A percentile compares a stretch with the other conserved stretches of the same genome.
These are phyloP conservation scores for Prorops nasuta DNA, from an alignment of 1,140 invertebrate genomes.

Conservation along the genomic window DNA sequence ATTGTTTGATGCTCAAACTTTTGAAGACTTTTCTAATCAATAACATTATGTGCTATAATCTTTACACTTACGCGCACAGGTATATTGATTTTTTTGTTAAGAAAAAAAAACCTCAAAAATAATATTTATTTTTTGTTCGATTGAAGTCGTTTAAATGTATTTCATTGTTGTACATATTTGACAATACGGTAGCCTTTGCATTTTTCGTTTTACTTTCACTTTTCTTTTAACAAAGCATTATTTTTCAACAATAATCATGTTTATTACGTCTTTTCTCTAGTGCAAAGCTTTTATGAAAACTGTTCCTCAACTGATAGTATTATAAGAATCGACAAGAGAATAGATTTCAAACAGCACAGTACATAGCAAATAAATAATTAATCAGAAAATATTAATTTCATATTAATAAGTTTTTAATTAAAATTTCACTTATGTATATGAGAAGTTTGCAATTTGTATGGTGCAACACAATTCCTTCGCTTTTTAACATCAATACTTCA, in stretches of 20 bases:
- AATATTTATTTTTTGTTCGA: too few relatives aligned
- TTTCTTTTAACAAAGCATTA: background rate
- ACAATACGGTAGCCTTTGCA: constrained; percentile 47
- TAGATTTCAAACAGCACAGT: background rate
- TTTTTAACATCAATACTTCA: background rate
- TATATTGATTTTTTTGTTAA: constrained; percentile 3
- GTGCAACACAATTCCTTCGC: background rate
- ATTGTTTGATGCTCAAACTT: constrained; percentile 8
- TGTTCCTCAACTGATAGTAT: background rate
- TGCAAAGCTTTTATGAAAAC: too few relatives aligned
- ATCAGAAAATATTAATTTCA: background rate
- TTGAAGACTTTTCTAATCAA: background rate
- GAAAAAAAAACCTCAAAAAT: too few relatives aligned
- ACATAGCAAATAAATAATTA: too few relatives aligned
- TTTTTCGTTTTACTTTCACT: constrained; percentile 19
- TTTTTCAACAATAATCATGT: background rate
- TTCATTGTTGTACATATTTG: constrained; percentile 53
- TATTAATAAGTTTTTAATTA: background rate
- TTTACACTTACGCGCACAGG: background rate
- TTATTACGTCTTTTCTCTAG: too few relatives aligned
- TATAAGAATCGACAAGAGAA: background rate
- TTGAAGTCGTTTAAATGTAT: constrained; percentile 35
- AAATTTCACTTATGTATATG: background rate
- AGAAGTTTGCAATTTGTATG: background rate
- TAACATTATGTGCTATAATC: background rate